Evolutionary conservation across 2,797 vertebrate species (phyloP).

Genomic region (Perodicticus potto): DNA sequence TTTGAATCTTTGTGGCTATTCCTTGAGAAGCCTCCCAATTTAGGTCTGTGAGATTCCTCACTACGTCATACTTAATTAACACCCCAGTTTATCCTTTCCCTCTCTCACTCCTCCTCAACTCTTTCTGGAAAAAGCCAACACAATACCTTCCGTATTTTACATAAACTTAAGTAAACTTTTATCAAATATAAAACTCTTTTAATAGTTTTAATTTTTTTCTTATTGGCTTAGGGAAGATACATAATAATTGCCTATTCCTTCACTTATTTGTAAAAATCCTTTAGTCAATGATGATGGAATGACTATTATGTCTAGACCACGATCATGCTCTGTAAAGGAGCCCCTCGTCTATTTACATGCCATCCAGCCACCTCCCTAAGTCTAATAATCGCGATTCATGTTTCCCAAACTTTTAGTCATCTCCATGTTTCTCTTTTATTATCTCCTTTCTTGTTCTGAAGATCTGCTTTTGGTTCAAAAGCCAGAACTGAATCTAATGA

Average conservation of each 20-base stretch:
- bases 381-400: slow-evolving; percentile 27
- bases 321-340: not conserved
- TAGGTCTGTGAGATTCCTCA: not conserved
- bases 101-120: not conserved
- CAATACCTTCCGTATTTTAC: not conserved
- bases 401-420: not conserved
- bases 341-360: not conserved
- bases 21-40: not conserved
- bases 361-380: not conserved
- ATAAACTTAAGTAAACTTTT: not conserved
- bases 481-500: not conserved
- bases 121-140: not conserved
- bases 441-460: slow-evolving; percentile 38
- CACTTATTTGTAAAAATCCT: slow-evolving; percentile 37
- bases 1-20: not conserved
- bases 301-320: not conserved
- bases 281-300: slow-evolving; percentile 21
- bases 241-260: not conserved
- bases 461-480: slow-evolving; percentile 38
- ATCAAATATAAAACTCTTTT: not conserved
- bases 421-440: slow-evolving; percentile 8
- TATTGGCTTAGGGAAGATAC: not conserved
- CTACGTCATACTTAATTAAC: not conserved
- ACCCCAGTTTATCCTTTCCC: not conserved
- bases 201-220: slow-evolving; percentile 38